A percentile compares a stretch with the other conserved stretches of the same genome.
These are phyloP conservation scores for Crotalus viridis DNA, from an alignment of 2,113 vertebrate species.

Conservation along the genomic window DNA sequence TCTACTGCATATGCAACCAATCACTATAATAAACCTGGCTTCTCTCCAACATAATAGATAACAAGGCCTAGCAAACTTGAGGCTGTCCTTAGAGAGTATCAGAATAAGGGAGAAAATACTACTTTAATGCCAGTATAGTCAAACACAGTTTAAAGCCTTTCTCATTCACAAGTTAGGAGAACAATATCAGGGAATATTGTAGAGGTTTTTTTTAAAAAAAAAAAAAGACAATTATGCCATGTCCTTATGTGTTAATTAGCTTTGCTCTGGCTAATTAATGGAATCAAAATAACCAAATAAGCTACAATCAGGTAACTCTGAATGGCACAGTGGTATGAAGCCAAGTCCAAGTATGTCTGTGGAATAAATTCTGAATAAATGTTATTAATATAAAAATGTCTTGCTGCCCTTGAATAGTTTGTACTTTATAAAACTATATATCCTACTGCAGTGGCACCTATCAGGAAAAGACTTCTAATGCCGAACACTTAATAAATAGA, in stretches of 20 bases:
- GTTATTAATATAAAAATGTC: neutral
- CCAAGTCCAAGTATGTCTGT: neutral
- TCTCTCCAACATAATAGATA: neutral
- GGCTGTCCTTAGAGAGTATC: neutral
- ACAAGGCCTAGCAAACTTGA: neutral
- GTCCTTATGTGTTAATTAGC: neutral
- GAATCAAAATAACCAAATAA: neutral
- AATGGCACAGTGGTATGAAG: neutral
- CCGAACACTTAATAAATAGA: neutral
- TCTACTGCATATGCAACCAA: neutral
- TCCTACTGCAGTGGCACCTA: neutral
- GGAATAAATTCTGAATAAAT: slow-evolving; percentile 1
- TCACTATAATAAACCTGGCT: neutral
- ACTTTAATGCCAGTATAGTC: neutral
- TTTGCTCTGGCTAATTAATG: neutral
- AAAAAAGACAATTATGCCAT: neutral
- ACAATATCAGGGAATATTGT: neutral
- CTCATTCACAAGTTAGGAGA: neutral
- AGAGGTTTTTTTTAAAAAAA: neutral
- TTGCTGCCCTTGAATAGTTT: neutral
- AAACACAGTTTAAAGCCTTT: neutral
- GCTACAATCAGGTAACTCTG: neutral
- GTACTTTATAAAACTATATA: neutral
- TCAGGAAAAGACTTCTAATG: neutral
- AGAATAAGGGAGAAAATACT: neutral